These are phyloP conservation scores for Rhinophrynus dorsalis DNA, from an alignment of 2,797 vertebrate species.

Conservation along the genomic window DNA sequence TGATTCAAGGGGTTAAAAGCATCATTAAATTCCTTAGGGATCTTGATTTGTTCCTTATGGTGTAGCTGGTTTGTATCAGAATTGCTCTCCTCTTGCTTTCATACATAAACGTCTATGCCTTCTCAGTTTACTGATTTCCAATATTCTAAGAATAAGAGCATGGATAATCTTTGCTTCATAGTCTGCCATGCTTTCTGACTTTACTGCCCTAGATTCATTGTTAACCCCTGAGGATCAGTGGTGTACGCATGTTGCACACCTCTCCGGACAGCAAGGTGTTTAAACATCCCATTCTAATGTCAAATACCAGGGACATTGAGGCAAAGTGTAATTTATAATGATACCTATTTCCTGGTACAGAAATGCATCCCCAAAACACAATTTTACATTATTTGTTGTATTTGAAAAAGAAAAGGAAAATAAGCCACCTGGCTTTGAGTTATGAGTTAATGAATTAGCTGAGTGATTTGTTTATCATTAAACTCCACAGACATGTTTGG, in stretches of 20 bases:
- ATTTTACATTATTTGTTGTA: slow-evolving; percentile 62
- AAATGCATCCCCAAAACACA: slow-evolving; percentile 61
- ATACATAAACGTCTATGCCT: too few species aligned
- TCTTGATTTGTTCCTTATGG: too few species aligned
- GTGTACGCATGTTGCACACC: too few species aligned
- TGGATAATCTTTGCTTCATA: slow-evolving; percentile 65
- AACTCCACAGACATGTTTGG: slow-evolving; percentile 63
- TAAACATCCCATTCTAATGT: slow-evolving; percentile 66
- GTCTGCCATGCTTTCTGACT: slow-evolving; percentile 67
- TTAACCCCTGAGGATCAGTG: too few species aligned
- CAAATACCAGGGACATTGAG: slow-evolving; percentile 61
- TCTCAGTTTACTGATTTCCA: slow-evolving; percentile 64
- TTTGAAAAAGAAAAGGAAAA: slow-evolving; percentile 61
- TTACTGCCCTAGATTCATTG: slow-evolving; percentile 62
- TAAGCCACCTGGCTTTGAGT: slow-evolving; percentile 65
- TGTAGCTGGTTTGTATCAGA: too few species aligned
- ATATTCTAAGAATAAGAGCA: slow-evolving; percentile 70
- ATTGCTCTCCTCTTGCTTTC: too few species aligned
- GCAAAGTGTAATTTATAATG: slow-evolving; percentile 55
- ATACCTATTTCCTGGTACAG: slow-evolving; percentile 60
- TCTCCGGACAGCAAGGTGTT: too few species aligned
- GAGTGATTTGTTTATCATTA: slow-evolving; percentile 66
- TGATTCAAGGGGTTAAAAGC: too few species aligned
- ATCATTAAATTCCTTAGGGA: too few species aligned
- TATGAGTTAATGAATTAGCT: slow-evolving; percentile 66